Evolutionary conservation across 2,113 vertebrate species (phyloP).

Genomic region (Sander lucioperca): DNA sequence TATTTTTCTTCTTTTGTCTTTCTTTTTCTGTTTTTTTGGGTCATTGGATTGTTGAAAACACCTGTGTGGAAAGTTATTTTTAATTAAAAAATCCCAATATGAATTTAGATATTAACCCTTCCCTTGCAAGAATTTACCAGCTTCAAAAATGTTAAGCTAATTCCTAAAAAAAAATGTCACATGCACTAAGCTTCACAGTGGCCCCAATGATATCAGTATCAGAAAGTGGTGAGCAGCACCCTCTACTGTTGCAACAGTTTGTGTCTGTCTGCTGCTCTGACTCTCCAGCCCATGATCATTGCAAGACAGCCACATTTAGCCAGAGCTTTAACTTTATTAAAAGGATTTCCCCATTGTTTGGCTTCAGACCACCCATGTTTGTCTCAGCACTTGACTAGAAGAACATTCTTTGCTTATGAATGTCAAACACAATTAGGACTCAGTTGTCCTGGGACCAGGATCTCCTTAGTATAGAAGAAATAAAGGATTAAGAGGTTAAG

Average conservation of each 20-base stretch:
- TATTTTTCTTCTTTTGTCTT: background rate
- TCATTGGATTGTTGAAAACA: background rate
- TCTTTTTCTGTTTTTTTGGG: background rate
- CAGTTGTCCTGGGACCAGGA: constrained; percentile 12
- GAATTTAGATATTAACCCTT: background rate
- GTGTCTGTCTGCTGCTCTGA: background rate
- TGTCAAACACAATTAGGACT: constrained; percentile 55
- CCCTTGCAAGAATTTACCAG: background rate
- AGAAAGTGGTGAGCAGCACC: constrained; percentile 59
- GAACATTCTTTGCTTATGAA: constrained; percentile 59
- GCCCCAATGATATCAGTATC: background rate
- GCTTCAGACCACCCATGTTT: constrained; percentile 43
- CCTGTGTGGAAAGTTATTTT: background rate
- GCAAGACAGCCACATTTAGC: constrained; percentile 23
- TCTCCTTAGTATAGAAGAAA: background rate
- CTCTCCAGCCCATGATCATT: background rate
- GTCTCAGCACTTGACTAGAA: constrained; percentile 42
- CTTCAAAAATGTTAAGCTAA: background rate
- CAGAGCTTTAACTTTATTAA: constrained; percentile 34
- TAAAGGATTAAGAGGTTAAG: no score
- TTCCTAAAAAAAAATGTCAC: background rate
- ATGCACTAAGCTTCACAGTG: background rate
- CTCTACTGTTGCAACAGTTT: constrained; percentile 56
- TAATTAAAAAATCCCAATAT: background rate
- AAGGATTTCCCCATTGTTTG: constrained; percentile 50